Evolutionary conservation across 2,888 invertebrate species (phyloP).

Genomic region (Coleophora deauratella): DNA sequence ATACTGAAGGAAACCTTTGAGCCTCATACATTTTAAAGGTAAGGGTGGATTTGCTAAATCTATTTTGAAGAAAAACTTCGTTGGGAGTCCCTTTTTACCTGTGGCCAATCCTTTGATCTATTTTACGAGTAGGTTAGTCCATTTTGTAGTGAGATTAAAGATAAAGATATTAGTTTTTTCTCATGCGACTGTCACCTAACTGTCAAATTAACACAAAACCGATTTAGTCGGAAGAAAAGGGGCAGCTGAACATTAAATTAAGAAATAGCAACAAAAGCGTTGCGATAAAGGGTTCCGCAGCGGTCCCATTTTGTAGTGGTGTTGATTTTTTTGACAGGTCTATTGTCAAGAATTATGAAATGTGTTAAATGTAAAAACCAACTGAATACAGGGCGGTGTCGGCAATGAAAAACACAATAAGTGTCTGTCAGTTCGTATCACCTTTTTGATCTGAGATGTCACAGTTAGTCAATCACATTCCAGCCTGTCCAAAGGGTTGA

Average conservation of each 20-base stretch:
- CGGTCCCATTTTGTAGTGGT: conserved; percentile 25
- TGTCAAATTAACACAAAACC: conserved; percentile 62
- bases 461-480: too few species aligned
- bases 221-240: conserved; percentile 40
- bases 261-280: conserved; percentile 30
- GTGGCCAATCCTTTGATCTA: conserved; percentile 45
- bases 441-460: conserved; percentile 1
- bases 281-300: conserved; percentile 39
- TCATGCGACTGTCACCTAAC: conserved; percentile 44
- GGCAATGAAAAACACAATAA: conserved; percentile 6
- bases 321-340: conserved; percentile 54
- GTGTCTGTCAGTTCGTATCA: conserved; percentile 5
- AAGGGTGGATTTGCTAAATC: conserved; percentile 1
- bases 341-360: conserved; percentile 34
- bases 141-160: conserved; percentile 32
- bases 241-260: conserved; percentile 54
- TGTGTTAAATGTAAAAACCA: conserved; percentile 34
- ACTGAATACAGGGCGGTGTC: conserved; percentile 8
- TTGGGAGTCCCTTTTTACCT: conserved; percentile 43
- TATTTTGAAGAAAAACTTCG: conserved; percentile 21
- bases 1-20: background rate
- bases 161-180: conserved; percentile 39
- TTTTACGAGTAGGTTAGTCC: conserved; percentile 27
- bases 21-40: conserved; percentile 5
- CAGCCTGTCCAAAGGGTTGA: conserved; percentile 2